Conservation (phyloP, 2,113 vertebrate genomes). For the Corapipo altera region DNA sequence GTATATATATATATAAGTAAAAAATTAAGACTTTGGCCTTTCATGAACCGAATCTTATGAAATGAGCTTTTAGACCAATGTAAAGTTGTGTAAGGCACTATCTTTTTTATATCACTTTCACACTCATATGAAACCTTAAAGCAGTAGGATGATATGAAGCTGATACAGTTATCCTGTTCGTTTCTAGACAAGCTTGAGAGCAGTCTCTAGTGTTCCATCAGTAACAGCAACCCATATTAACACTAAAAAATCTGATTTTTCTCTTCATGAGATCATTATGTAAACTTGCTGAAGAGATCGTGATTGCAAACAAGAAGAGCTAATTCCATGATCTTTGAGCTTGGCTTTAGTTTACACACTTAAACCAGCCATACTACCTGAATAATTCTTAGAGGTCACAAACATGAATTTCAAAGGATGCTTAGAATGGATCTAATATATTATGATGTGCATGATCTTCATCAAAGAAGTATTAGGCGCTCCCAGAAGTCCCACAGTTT, state of each 20-base stretch:
- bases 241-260: neutral
- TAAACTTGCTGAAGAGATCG: neutral
- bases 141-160: neutral
- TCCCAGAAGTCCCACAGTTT: conserved; percentile 37
- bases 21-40: neutral
- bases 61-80: neutral
- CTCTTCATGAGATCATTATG: neutral
- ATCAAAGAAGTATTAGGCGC: conserved; percentile 21
- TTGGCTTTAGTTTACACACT: neutral
- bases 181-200: neutral
- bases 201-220: neutral
- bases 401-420: neutral
- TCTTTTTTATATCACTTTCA: neutral
- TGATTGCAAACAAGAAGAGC: neutral
- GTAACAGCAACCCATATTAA: neutral
- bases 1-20: neutral
- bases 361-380: neutral
- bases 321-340: neutral
- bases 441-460: neutral
- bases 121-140: neutral
- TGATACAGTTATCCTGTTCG: neutral
- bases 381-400: neutral
- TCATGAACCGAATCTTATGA: neutral
- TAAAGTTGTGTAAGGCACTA: neutral
- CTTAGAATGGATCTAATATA: neutral